A percentile compares a stretch with the other conserved stretches of the same genome.
phyloP scores from a whole-genome alignment of 2,113 vertebrate genomes.

The Aegithalos caudatus region DNA sequence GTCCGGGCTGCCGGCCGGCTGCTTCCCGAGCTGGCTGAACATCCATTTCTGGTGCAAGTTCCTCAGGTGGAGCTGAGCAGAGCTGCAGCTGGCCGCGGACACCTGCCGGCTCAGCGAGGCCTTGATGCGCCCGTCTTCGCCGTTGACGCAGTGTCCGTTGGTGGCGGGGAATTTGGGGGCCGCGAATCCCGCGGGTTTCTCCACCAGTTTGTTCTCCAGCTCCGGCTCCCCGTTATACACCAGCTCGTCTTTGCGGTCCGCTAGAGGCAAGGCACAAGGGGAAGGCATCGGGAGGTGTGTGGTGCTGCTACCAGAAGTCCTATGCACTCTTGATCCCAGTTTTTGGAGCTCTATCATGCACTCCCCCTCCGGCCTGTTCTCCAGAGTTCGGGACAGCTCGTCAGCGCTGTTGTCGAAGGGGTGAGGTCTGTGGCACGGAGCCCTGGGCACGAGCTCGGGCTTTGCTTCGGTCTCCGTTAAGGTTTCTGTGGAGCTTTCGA shows the following conservation, averaged over 20 bases:
- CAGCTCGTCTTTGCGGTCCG: constrained; percentile 76
- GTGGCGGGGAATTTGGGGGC: constrained; percentile 32
- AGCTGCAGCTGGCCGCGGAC: constrained; percentile 79
- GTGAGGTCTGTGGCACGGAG: constrained; percentile 27
- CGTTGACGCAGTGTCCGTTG: constrained; percentile 75
- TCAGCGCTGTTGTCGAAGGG: constrained; percentile 28
- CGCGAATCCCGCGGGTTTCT: constrained; percentile 19
- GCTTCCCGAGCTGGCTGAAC: constrained; percentile 59
- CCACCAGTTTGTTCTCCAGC: constrained; percentile 67
- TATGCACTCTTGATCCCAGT: constrained; percentile 60
- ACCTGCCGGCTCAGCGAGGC: constrained; percentile 83
- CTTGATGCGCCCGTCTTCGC: constrained; percentile 69
- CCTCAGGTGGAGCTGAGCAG: constrained; percentile 75
- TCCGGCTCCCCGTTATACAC: constrained; percentile 81
- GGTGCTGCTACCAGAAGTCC: constrained; percentile 78
- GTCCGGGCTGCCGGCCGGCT: constrained; percentile 80
- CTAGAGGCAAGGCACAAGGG: constrained; percentile 86
- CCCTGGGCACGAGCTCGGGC: constrained; percentile 41
- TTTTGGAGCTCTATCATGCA: constrained; percentile 57
- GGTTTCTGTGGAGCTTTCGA: constrained; percentile 86
- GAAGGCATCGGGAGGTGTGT: constrained; percentile 65
- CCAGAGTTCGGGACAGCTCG: neutral
- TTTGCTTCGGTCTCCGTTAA: constrained; percentile 80
- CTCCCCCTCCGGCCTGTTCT: constrained; percentile 58
- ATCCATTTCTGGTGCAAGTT: constrained; percentile 83